A percentile compares a stretch with the other conserved stretches of the same genome.
Conservation (phyloP, 2,888 invertebrate genomes). For the Pristionchus fissidentatus region DNA sequence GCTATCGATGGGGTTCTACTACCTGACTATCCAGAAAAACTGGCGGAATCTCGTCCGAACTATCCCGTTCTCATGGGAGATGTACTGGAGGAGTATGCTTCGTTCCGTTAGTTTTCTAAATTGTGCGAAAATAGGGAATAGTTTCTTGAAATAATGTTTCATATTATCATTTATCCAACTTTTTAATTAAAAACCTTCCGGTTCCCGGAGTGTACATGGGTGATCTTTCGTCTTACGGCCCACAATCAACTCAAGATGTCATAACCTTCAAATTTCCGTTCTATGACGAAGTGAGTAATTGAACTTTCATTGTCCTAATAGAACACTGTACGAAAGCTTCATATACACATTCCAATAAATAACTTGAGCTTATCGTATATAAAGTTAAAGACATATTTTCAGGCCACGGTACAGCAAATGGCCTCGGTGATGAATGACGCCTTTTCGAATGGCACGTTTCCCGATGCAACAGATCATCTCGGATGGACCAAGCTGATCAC, state of each 20-base stretch:
- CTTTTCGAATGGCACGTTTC: not conserved
- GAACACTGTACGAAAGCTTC: too few species aligned
- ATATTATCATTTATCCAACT: not conserved
- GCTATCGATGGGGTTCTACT: not conserved
- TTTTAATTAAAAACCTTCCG: not conserved
- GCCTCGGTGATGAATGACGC: not conserved
- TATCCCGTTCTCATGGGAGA: not conserved
- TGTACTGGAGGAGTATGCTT: not conserved
- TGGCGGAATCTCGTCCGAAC: not conserved
- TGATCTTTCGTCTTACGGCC: not conserved
- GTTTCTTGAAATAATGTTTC: not conserved
- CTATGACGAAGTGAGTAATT: not conserved
- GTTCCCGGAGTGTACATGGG: not conserved
- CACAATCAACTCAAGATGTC: not conserved
- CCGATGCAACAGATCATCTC: not conserved
- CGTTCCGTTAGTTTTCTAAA: not conserved
- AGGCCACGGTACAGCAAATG: not conserved
- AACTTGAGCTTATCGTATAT: too few species aligned
- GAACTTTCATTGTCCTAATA: not conserved
- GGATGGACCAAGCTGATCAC: constrained; percentile 2
- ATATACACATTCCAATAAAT: too few species aligned
- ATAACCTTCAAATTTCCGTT: not conserved
- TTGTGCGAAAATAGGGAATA: not conserved
- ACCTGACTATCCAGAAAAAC: not conserved
- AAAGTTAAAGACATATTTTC: not conserved